Conservation (phyloP, 2,113 vertebrate genomes). For the Neolamprologus longior region DNA sequence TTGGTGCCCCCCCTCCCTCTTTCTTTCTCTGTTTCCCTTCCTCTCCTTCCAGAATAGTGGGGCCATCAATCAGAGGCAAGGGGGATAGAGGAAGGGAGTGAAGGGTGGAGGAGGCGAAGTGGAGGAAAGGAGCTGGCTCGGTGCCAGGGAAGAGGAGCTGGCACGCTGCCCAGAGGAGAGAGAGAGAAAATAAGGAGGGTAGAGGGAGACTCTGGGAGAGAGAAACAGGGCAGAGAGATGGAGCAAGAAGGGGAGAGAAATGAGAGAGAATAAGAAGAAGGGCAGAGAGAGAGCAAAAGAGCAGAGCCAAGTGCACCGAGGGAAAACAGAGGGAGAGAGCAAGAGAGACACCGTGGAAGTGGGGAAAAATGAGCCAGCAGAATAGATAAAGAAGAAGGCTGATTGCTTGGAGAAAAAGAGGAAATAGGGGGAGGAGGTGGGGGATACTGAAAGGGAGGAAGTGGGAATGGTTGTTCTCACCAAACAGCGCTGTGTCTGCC, state of each 20-base stretch:
- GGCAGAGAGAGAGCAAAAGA: conserved; percentile 33
- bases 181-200: conserved; percentile 8
- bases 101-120: not conserved
- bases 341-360: conserved; percentile 15
- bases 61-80: conserved; percentile 72
- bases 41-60: conserved; percentile 66
- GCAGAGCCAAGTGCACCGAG: conserved; percentile 42
- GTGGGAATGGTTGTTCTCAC: conserved; percentile 15
- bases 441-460: conserved; percentile 5
- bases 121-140: conserved; percentile 42
- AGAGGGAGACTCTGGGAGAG: conserved; percentile 21
- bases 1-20: conserved; percentile 15
- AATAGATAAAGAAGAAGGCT: conserved; percentile 21
- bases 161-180: conserved; percentile 58
- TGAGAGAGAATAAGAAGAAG: conserved; percentile 19
- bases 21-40: conserved; percentile 46
- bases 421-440: not conserved
- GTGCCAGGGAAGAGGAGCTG: conserved; percentile 62
- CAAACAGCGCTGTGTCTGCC: conserved; percentile 27
- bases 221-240: conserved; percentile 36
- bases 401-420: conserved; percentile 13
- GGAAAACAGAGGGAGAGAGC: conserved; percentile 20
- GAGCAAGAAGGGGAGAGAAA: conserved; percentile 19
- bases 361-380: conserved; percentile 25
- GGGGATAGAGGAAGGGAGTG: conserved; percentile 36